phyloP scores from a whole-genome alignment of 2,888 invertebrate species.

The Drosophila crucigera region DNA sequence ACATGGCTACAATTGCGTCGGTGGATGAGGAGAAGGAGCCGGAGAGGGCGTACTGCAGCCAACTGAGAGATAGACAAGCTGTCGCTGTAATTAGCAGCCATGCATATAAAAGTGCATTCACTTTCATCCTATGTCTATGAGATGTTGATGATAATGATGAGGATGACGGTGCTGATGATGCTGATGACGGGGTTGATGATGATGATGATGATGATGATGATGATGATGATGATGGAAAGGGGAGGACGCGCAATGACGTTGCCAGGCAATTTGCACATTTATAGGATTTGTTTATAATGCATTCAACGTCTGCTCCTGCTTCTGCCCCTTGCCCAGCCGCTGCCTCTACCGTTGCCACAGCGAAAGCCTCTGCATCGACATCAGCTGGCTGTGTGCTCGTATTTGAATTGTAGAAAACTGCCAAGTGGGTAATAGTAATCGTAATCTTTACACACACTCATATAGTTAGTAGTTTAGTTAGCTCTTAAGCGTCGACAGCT shows the following conservation, averaged over 20 bases:
- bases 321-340: no score
- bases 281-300: conserved; percentile 76
- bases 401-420: conserved; percentile 45
- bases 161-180: conserved; percentile 14
- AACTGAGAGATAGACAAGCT: conserved; percentile 67
- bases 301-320: conserved; percentile 25
- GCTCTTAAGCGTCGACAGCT: conserved; percentile 52
- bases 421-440: conserved; percentile 73
- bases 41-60: conserved; percentile 3
- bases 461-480: conserved; percentile 27
- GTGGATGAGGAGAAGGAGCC: neutral
- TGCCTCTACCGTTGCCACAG: neutral
- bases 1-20: conserved; percentile 17
- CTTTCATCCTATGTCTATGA: conserved; percentile 65
- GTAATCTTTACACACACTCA: conserved; percentile 50
- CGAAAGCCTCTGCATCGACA: neutral
- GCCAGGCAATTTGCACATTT: conserved; percentile 73
- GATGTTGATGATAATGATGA: conserved; percentile 51
- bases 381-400: conserved; percentile 3
- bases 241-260: conserved; percentile 63
- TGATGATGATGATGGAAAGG: neutral
- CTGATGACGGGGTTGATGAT: conserved; percentile 20
- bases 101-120: conserved; percentile 80
- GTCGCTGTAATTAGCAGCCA: conserved; percentile 75
- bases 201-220: conserved; percentile 21